Conservation (phyloP, 30 jellyfish, hydroid and myxozoan genomes). For the Pelagia noctiluca region DNA sequence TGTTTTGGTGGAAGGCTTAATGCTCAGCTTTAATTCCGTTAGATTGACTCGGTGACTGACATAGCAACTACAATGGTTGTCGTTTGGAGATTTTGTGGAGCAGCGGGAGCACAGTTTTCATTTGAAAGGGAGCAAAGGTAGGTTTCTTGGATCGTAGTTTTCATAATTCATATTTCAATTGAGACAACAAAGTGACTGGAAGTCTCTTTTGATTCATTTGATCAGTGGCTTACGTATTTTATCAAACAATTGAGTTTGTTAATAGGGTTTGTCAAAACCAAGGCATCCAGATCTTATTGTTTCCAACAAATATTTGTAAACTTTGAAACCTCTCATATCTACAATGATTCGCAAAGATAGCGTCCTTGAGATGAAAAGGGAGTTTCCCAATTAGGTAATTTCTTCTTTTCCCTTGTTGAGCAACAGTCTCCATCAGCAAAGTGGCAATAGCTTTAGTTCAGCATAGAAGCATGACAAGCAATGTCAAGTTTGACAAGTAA, state of each 20-base stretch:
- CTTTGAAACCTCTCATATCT: no score
- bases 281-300: neutral
- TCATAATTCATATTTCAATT: no score
- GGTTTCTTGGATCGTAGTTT: neutral
- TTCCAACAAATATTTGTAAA: neutral
- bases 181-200: no score
- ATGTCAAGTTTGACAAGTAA: no score
- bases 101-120: slow-evolving; percentile 50
- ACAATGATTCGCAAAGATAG: no score
- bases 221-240: neutral
- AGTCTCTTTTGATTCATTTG: neutral
- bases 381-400: no score
- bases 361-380: no score
- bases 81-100: slow-evolving; percentile 78
- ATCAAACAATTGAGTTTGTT: neutral
- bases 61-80: slow-evolving; percentile 84
- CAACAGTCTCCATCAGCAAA: no score
- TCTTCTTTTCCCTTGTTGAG: no score
- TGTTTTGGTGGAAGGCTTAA: neutral
- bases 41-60: slow-evolving; percentile 82
- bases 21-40: neutral
- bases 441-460: no score
- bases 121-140: slow-evolving; percentile 65
- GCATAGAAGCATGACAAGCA: no score
- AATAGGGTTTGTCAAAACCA: neutral